Conservation (phyloP, 2,888 invertebrate species). For the Oxycera nigricornis region DNA sequence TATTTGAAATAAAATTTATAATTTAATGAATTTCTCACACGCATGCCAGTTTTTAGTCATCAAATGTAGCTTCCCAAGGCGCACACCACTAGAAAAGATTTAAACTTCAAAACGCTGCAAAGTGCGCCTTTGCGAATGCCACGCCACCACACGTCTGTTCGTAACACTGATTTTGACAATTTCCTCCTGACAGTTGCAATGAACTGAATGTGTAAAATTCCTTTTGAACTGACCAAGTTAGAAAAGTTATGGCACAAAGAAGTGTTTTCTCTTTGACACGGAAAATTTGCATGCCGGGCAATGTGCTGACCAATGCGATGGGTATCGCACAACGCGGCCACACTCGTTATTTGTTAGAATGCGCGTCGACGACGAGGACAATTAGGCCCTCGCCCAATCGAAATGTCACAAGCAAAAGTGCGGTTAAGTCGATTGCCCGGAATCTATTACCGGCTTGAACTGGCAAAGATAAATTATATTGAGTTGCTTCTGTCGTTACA, state of each 20-base stretch:
- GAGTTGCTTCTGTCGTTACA: not conserved
- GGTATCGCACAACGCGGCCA: conserved; percentile 22
- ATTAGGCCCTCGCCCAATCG: not conserved
- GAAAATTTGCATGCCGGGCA: conserved; percentile 35
- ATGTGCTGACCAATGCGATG: conserved; percentile 24
- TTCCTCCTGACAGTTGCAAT: conserved; percentile 3
- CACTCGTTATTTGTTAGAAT: conserved; percentile 28
- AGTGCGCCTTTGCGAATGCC: not conserved
- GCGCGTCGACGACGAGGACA: not conserved
- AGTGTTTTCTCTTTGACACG: conserved; percentile 40
- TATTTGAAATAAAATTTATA: too few relatives aligned
- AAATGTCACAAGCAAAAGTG: conserved; percentile 43
- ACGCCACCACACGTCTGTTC: not conserved
- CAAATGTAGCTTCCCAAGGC: too few relatives aligned
- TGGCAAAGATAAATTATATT: not conserved
- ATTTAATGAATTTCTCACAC: too few relatives aligned
- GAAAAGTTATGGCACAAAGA: conserved; percentile 44
- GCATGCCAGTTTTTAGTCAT: too few relatives aligned
- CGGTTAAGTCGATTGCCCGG: too few relatives aligned
- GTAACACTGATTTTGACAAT: not conserved
- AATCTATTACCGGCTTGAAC: not conserved
- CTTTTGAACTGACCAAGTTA: not conserved
- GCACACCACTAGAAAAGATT: too few relatives aligned
- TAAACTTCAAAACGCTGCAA: too few relatives aligned
- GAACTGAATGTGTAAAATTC: conserved; percentile 32